phyloP scores from a whole-genome alignment of 2,797 vertebrate genomes.

The Neosilurus mollespiculum region DNA sequence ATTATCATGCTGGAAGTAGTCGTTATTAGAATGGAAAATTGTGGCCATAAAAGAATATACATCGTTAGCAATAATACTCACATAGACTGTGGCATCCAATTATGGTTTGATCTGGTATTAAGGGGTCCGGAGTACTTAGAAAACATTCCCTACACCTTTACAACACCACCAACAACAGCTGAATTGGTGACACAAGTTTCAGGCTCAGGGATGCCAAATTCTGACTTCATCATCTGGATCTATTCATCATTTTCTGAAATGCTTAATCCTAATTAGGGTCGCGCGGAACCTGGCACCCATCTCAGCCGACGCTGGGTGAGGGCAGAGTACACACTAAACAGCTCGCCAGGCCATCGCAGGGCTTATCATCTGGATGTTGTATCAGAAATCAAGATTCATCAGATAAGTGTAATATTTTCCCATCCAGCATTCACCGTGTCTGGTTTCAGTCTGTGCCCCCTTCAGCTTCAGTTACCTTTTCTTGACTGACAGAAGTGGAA shows the following conservation, averaged over 20 bases:
- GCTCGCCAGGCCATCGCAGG: no score
- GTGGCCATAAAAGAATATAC: not conserved
- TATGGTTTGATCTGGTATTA: not conserved
- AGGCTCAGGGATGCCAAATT: not conserved
- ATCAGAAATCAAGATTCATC: not conserved
- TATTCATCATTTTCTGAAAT: no score
- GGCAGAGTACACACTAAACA: no score
- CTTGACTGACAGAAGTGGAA: not conserved
- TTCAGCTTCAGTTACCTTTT: not conserved
- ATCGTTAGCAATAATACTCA: not conserved
- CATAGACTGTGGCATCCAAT: not conserved
- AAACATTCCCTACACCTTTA: not conserved
- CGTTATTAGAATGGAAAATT: not conserved
- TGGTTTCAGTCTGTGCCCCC: not conserved
- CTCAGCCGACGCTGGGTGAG: no score
- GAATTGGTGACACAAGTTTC: not conserved
- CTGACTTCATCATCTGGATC: not conserved
- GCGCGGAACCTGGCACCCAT: no score
- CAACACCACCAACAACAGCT: not conserved
- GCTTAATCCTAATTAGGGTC: no score
- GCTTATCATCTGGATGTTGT: not conserved
- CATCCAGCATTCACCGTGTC: fast-evolving
- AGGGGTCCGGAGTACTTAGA: not conserved
- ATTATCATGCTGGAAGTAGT: not conserved
- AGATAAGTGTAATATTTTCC: not conserved